A percentile compares a stretch with the other conserved stretches of the same genome.
Evolutionary conservation across 1,140 invertebrate species (phyloP).

Genomic region (Eciton burchellii): DNA sequence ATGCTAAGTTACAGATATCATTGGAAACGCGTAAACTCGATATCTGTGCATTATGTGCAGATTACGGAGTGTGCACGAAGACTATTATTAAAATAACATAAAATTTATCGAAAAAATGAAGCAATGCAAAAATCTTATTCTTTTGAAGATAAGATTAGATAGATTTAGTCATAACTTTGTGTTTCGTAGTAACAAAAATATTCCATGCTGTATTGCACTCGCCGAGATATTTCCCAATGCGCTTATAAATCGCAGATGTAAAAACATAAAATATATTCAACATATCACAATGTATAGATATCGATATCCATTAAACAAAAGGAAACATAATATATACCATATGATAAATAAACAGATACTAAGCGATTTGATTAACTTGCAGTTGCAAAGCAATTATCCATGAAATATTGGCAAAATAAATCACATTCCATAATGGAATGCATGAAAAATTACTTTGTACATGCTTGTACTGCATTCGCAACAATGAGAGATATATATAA

Average conservation of each 20-base stretch:
- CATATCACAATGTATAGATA: no score
- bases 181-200: no score
- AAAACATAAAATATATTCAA: neutral
- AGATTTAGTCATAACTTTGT: no score
- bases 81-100: no score
- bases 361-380: neutral
- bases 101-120: no score
- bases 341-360: neutral
- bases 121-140: no score
- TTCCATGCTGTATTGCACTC: no score
- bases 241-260: neutral
- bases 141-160: no score
- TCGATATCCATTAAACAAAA: no score
- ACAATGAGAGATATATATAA: neutral
- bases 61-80: no score
- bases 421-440: neutral
- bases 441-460: conserved; percentile 2
- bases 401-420: neutral
- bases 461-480: neutral
- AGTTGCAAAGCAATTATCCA: neutral
- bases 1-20: conserved; percentile 25
- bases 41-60: neutral
- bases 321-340: no score
- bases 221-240: no score
- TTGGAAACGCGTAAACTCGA: neutral